These are phyloP conservation scores for Chaetorhynchus papuensis DNA, from an alignment of 2,113 vertebrate species.

Conservation along the genomic window DNA sequence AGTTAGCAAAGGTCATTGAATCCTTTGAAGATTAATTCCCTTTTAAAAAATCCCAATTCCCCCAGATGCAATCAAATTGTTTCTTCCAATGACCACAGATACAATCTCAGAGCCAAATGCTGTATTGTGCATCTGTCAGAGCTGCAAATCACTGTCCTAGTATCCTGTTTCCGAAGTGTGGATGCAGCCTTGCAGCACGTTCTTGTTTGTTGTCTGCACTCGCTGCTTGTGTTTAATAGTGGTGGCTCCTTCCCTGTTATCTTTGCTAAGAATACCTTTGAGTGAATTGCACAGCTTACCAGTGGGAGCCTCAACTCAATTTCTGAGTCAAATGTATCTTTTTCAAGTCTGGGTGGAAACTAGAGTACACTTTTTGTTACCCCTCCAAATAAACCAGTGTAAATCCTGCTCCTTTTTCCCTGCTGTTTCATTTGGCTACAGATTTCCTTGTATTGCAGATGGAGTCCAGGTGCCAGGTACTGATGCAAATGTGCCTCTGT, in stretches of 20 bases:
- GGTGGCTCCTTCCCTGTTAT: background rate
- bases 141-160: background rate
- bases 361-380: background rate
- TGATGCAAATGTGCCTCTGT: background rate
- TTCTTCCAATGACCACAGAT: conserved; percentile 44
- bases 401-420: background rate
- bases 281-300: background rate
- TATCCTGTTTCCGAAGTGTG: background rate
- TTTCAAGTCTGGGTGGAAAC: background rate
- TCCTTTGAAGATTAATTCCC: conserved; percentile 44
- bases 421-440: background rate
- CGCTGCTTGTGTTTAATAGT: background rate
- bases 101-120: conserved; percentile 40
- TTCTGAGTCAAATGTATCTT: background rate
- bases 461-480: background rate
- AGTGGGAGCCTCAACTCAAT: background rate
- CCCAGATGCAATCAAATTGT: conserved; percentile 8
- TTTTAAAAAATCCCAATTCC: conserved; percentile 34
- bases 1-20: conserved; percentile 38
- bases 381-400: background rate
- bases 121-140: conserved; percentile 49
- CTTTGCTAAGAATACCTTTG: background rate
- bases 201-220: background rate
- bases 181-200: background rate
- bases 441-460: background rate